phyloP scores from a whole-genome alignment of 2,113 vertebrate genomes.

The Fukomys damarensis region DNA sequence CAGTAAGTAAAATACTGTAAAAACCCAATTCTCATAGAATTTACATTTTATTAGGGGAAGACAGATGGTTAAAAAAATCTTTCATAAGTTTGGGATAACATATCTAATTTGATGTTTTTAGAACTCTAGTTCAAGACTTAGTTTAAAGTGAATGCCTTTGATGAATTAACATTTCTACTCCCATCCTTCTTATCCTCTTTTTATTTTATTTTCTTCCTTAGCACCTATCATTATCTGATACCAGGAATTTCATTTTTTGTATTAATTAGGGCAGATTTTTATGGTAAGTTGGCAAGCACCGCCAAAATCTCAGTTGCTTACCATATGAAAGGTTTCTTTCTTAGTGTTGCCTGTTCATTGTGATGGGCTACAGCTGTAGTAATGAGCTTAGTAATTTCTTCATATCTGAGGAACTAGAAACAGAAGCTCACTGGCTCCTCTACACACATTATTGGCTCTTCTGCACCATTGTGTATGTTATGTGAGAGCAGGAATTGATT shows the following conservation, averaged over 20 bases:
- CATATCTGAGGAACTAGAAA: background rate
- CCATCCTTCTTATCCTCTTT: background rate
- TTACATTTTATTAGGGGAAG: constrained; percentile 18
- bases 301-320: background rate
- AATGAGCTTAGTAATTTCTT: background rate
- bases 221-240: background rate
- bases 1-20: background rate
- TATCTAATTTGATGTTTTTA: background rate
- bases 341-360: background rate
- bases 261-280: background rate
- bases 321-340: background rate
- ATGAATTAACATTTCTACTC: background rate
- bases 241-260: background rate
- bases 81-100: background rate
- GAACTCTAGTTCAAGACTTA: constrained; percentile 5
- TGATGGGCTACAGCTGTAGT: background rate
- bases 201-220: background rate
- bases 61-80: background rate
- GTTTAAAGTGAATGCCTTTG: constrained; percentile 28
- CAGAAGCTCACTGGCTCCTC: background rate
- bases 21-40: background rate
- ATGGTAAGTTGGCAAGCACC: background rate
- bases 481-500: background rate
- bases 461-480: background rate
- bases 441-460: background rate